Percentiles rank a stretch among this genome's conserved stretches.
phyloP scores from a whole-genome alignment of 2,888 invertebrate genomes.

The Augochlorella aurata region DNA sequence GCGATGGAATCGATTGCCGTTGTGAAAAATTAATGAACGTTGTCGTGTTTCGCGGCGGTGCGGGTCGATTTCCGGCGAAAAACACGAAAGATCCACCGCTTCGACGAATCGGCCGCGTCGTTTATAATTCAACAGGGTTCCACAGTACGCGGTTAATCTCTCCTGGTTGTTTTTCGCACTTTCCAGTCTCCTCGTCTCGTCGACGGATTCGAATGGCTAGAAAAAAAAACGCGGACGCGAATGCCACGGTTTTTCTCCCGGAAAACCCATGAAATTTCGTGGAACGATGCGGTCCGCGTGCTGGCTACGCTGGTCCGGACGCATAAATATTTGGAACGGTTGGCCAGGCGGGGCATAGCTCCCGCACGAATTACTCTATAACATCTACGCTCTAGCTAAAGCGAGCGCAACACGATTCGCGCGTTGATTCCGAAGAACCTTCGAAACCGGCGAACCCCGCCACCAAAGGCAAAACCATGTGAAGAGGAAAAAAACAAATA shows the following conservation, averaged over 20 bases:
- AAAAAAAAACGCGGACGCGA: no score
- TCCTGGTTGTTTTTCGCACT: constrained; percentile 8
- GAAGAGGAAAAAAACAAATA: constrained; percentile 8
- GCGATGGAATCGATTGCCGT: constrained; percentile 66
- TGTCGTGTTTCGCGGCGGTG: constrained; percentile 60
- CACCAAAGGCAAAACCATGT: constrained; percentile 59
- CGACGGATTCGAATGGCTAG: neutral
- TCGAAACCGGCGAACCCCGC: constrained; percentile 51
- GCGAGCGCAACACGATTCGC: constrained; percentile 2
- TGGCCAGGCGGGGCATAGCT: constrained; percentile 21
- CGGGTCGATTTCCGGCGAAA: constrained; percentile 69
- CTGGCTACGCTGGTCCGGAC: neutral
- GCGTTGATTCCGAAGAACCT: neutral
- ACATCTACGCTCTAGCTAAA: no score
- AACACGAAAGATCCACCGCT: constrained; percentile 46
- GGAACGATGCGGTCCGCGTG: no score
- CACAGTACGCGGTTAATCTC: constrained; percentile 35
- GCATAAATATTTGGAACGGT: constrained; percentile 53
- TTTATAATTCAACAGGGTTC: constrained; percentile 57
- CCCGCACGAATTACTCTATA: neutral
- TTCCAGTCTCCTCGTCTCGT: neutral
- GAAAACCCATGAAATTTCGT: neutral
- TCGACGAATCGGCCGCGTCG: constrained; percentile 49
- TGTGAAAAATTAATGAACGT: constrained; percentile 73
- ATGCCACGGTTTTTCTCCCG: no score